Evolutionary conservation across 2,797 vertebrate species (phyloP).

Genomic region (Poecilia wingei): DNA sequence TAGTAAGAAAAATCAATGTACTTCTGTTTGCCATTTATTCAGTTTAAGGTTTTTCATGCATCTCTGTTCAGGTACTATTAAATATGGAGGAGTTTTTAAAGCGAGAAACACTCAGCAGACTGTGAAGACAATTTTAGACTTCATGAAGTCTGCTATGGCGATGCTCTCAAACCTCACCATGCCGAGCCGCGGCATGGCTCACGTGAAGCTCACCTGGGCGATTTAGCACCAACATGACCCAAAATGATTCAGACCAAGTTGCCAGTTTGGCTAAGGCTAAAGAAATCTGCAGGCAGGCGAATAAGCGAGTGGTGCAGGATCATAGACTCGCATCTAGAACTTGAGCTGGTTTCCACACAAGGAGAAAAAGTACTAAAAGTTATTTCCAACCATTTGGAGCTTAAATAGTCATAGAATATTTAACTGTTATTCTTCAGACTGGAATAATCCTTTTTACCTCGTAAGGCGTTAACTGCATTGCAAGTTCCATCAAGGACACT

Average conservation of each 20-base stretch:
- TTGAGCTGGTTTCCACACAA: background rate
- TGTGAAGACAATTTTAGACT: background rate
- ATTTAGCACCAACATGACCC: background rate
- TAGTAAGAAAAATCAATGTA: background rate
- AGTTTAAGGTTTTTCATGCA: background rate
- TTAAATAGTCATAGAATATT: background rate
- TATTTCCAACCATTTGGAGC: background rate
- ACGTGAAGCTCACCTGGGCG: background rate
- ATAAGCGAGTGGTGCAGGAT: background rate
- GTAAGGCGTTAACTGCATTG: background rate
- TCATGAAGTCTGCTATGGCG: background rate
- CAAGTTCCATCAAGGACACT: background rate
- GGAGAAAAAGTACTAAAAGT: background rate
- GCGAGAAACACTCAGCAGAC: background rate
- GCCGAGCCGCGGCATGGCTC: background rate
- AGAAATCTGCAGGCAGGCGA: background rate
- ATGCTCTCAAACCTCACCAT: background rate
- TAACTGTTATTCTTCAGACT: background rate
- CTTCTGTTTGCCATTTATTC: background rate
- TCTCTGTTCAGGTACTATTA: background rate
- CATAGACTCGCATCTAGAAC: background rate
- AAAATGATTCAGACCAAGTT: background rate
- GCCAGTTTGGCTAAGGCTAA: background rate
- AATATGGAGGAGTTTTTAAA: background rate
- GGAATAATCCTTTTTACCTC: background rate